Base-by-base conservation (phyloP, 2,113 vertebrate genomes). In the Hoplias malabaricus region DNA sequence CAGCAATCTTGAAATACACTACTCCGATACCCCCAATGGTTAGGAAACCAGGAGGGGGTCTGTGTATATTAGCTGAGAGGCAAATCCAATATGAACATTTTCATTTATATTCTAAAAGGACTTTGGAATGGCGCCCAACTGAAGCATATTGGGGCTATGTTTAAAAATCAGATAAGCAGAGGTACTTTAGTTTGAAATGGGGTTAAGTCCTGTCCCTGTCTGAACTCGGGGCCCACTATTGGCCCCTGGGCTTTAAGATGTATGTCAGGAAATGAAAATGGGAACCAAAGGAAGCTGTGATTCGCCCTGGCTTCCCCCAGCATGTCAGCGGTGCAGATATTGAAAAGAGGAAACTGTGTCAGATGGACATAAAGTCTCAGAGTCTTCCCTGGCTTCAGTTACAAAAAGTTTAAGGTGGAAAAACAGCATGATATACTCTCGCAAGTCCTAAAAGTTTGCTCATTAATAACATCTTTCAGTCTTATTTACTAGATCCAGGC, bases 231-330 rank as follows among this genome's bases (percentile, higher is more conserved):
- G 10, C 19, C 59, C 59, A 63, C 23, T 53, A 21, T 21, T 21
- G 23, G 48, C 48, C 48, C 9, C 31, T 19, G 59, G 10, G 23
- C 21, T 75, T 75, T 21, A 75, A 13, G 61, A 54, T 40, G 50
- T 12, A 29, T 43, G 46, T 29, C 73, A 75, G 73, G 73, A 75
- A 75, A 75, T 75, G 73, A 75, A 75, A 75, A 66, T 53, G 14
- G 16, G 21, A 43, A 63, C 73, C 12, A 25, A 62, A 54, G 73
- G 73, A 66, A 66, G 59, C 38, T 34, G 13, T 5, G 42, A 34
- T 63, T 34, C 57, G 11, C 29, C 10, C 56, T 31, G 27, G 27
- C 13, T 62, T 63, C 54, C 56, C n/a, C 46, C 21, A 21, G 8
- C n/a, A 50, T 36, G 42, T 34, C 56, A 29, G 3, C 2, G 23